Base-by-base conservation (phyloP, 1,140 invertebrate genomes). In the Lucilia sericata region DNA sequence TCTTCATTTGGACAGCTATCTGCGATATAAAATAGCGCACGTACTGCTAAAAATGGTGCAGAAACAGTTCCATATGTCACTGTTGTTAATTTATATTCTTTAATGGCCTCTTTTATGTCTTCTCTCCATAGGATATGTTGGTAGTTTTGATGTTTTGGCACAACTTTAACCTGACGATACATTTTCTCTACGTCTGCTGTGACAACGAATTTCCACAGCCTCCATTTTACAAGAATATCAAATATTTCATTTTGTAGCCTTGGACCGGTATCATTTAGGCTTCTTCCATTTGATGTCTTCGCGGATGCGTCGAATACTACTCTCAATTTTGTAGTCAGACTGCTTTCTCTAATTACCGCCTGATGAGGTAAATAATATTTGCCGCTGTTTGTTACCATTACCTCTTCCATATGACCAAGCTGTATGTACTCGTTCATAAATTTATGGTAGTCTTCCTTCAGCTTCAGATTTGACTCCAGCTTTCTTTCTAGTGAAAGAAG, bases 91-190 rank as follows among this genome's bases (percentile, higher is more conserved):
- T 83, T 86, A 85, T 83, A 91, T 30, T 83, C 85, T 75, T 84
- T 84, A 4, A 92, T 83, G 7, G 85, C 70, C 25, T 88, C 78
- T 49, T 84, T 74, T 14, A 85, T 83, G 8, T 84, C 76, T 70
- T 87, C 30, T 60, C 90, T 84, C 89, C 91, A 92, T 1, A 92
- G 25, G 25, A 92, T 90, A 25, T 86, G 75, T 87, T 92, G 91
- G 81, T 87, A 89, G 10, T 84, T 75, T 49, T 84, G 75, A 83
- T 90, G 82, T 55, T 85, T 51, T 55, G 74, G 4, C 75, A 82
- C 34, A 10, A 90, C 74, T 65, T 21, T 74, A 4, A 91, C 86
- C 60, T 87, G 87, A 1, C 88, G 84, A 84, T 87, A 91, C 88
- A 91, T 91, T 83, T 90, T 88, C 60, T 87, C 80, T 34, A 88